These are phyloP conservation scores for Cathartes aura DNA, from an alignment of 2,113 vertebrate species.

Conservation along the genomic window DNA sequence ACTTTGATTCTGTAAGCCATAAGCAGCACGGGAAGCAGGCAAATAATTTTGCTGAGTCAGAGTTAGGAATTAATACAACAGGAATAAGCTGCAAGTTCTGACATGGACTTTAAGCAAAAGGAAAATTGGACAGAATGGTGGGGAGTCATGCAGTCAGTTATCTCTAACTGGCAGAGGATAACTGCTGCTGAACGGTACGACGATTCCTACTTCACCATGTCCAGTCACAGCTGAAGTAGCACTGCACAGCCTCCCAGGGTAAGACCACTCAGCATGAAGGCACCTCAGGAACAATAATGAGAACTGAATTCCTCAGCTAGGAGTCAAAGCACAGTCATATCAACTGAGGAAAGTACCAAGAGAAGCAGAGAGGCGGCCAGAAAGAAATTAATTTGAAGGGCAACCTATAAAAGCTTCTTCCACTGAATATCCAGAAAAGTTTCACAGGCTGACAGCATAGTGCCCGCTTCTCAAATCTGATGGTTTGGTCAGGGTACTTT, in stretches of 20 bases:
- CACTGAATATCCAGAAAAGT: not conserved
- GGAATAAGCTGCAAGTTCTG: not conserved
- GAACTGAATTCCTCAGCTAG: not conserved
- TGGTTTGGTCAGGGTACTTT: too few relatives aligned
- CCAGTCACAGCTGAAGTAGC: not conserved
- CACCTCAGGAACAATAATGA: fast-evolving
- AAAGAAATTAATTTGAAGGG: not conserved
- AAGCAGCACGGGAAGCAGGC: not conserved
- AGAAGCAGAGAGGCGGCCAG: not conserved
- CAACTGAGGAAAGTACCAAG: not conserved
- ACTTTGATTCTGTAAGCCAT: not conserved
- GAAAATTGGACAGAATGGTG: not conserved
- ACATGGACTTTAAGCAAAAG: not conserved
- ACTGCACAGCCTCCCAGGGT: not conserved
- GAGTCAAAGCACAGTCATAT: not conserved
- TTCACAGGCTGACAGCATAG: not conserved
- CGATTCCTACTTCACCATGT: not conserved
- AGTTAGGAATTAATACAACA: not conserved
- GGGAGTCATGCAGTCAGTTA: not conserved
- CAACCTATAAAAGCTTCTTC: not conserved
- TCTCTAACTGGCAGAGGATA: not conserved
- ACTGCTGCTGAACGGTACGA: not conserved
- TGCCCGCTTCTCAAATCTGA: not conserved
- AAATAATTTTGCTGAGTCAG: conserved; percentile 14
- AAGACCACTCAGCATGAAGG: not conserved